Evolutionary conservation across 1,140 invertebrate genomes (phyloP), one percentile per base, ranked within the genome.

Genomic region (Cyclargus thomasi): DNA sequence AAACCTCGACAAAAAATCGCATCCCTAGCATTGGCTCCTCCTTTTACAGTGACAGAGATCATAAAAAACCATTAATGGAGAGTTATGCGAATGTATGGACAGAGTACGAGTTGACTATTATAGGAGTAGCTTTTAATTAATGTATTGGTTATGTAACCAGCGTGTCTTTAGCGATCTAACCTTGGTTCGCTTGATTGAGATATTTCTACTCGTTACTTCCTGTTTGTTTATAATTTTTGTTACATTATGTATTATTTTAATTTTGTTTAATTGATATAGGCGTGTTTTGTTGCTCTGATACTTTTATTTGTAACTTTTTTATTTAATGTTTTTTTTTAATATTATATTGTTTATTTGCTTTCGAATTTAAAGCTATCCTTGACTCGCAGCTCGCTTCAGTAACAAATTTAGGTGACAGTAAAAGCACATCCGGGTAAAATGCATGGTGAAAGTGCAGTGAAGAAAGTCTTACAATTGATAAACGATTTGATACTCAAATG

Each of bases 161-260:
- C 69, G 71, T 74, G 74, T 83, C 79, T 83, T 82, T 84, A 82
- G 82, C 80, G 75, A 79, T 72, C 69, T 72, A 82, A 80, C 84
- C 85, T 88, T 88, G 81, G 77, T 74, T 77, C 77, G 80, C 80
- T 81, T 83, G 84, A 85, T 83, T 85, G 80, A 85, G 80, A 83
- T 84, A 85, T 83, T 85, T 84, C 83, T 84, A 84, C 71, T 70
- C 72, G 76, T 80, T 35, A 70, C 74, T 85, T 85, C 81, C 83
- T 85, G 80, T 78, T 78, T 78, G 68, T 78, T 69, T 69, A 59
- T 63, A 74, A 76, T 75, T 74, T 71, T 67, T 72, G 72, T 67
- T 47, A 59, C 53, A 67, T 71, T 57, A 36, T 65, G 53, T 18
- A 36, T 65, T 65, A 65, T 57, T 63, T 55, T 53, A 47, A 39